Conservation (phyloP, 2,113 vertebrate genomes). For the Hassar affinis region DNA sequence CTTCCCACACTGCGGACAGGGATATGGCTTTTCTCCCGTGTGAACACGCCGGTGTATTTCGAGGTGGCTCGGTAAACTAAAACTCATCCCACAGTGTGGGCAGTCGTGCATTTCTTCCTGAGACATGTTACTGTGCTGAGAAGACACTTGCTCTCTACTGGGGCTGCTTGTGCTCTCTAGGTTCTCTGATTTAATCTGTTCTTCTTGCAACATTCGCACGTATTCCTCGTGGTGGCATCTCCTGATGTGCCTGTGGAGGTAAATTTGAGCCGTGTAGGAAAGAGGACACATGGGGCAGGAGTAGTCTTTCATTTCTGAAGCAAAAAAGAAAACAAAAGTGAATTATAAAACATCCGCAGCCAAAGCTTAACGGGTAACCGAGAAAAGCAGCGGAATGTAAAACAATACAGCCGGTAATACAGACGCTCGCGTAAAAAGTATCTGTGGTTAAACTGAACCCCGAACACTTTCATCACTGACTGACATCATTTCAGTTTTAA, state of each 20-base stretch:
- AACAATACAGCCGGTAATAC: not conserved
- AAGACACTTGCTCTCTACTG: not conserved
- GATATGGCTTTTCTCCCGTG: constrained; percentile 11
- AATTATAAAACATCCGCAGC: not conserved
- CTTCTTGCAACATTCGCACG: not conserved
- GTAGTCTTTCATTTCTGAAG: not conserved
- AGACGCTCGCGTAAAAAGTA: too few species aligned
- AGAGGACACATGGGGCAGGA: not conserved
- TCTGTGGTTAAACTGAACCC: too few species aligned
- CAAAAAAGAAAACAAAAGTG: too few species aligned
- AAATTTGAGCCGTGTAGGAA: not conserved
- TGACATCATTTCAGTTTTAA: too few species aligned
- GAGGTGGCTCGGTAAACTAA: not conserved
- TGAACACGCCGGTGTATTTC: not conserved
- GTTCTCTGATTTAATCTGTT: not conserved
- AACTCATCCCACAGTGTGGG: not conserved
- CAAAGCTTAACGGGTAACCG: not conserved
- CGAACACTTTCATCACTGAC: too few species aligned
- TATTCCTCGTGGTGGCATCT: constrained; percentile 7
- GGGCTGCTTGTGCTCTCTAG: not conserved
- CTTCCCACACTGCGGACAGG: not conserved
- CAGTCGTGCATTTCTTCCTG: not conserved
- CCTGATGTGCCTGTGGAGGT: constrained; percentile 8
- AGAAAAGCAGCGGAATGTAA: not conserved
- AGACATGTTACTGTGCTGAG: not conserved